Percentiles rank a stretch among this genome's conserved stretches.
phyloP scores from a whole-genome alignment of 2,113 vertebrate species.

The Capreolus pygargus region DNA sequence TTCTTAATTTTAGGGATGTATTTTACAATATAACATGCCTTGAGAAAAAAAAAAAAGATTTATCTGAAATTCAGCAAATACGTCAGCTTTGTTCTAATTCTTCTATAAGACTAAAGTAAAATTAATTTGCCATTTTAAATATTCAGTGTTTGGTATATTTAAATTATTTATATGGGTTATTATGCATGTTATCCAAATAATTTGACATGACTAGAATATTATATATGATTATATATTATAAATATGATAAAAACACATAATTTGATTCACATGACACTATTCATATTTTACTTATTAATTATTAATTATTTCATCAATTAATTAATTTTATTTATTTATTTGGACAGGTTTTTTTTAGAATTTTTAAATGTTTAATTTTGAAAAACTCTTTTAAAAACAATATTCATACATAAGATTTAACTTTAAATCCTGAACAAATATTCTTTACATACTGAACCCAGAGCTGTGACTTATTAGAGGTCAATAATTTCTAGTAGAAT shows the following conservation, averaged over 20 bases:
- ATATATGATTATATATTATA: neutral
- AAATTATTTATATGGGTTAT: neutral
- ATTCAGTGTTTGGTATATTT: neutral
- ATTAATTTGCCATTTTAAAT: neutral
- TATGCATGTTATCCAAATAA: neutral
- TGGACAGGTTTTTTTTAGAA: neutral
- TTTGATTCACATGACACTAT: neutral
- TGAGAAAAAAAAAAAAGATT: neutral
- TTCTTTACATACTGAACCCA: neutral
- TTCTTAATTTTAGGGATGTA: neutral
- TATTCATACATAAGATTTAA: neutral
- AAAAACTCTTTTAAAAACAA: neutral
- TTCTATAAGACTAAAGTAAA: neutral
- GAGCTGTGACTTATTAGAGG: neutral
- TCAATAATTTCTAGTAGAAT: neutral
- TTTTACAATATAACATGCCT: neutral
- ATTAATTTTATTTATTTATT: neutral
- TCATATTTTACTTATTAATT: neutral
- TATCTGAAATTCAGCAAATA: neutral
- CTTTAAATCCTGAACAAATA: neutral
- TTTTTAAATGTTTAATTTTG: neutral
- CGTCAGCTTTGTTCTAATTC: neutral
- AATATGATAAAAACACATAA: neutral
- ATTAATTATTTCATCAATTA: neutral
- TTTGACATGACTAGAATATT: neutral